phyloP scores from a whole-genome alignment of 2,113 vertebrate species.

The Crotophaga sulcirostris region DNA sequence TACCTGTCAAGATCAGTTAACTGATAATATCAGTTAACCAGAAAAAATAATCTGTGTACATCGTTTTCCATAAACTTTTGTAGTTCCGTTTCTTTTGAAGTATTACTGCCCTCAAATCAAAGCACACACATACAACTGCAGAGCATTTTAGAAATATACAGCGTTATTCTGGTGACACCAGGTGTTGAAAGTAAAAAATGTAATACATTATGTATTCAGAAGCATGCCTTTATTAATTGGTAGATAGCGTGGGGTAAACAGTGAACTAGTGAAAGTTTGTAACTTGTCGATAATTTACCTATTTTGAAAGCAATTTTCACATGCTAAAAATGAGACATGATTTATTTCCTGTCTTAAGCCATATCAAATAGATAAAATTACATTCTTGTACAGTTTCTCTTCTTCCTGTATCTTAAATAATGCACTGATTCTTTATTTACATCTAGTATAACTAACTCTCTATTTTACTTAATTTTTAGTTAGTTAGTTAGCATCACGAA shows the following conservation, averaged over 20 bases:
- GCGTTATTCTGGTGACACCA: constrained; percentile 69
- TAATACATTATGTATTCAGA: constrained; percentile 37
- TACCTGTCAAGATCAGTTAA: background rate
- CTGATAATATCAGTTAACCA: background rate
- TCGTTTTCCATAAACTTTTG: background rate
- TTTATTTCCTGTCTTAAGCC: background rate
- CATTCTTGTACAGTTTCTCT: background rate
- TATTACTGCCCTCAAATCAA: background rate
- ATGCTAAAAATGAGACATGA: background rate
- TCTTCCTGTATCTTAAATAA: background rate
- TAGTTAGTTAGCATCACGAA: constrained; percentile 3
- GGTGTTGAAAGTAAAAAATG: constrained; percentile 68
- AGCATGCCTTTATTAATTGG: constrained; percentile 17
- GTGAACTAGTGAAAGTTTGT: background rate
- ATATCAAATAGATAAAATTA: background rate
- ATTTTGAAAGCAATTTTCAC: background rate
- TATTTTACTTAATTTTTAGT: background rate
- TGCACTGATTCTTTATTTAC: background rate
- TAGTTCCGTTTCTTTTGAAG: background rate
- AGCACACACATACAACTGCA: background rate
- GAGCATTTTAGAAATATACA: background rate
- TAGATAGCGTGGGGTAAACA: background rate
- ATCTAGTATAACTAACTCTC: background rate
- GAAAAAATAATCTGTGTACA: background rate
- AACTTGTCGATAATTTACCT: background rate